Evolutionary conservation across 2,888 invertebrate genomes (phyloP), one percentile per base, ranked within the genome.

Genomic region (Drosophila anomelani): DNA sequence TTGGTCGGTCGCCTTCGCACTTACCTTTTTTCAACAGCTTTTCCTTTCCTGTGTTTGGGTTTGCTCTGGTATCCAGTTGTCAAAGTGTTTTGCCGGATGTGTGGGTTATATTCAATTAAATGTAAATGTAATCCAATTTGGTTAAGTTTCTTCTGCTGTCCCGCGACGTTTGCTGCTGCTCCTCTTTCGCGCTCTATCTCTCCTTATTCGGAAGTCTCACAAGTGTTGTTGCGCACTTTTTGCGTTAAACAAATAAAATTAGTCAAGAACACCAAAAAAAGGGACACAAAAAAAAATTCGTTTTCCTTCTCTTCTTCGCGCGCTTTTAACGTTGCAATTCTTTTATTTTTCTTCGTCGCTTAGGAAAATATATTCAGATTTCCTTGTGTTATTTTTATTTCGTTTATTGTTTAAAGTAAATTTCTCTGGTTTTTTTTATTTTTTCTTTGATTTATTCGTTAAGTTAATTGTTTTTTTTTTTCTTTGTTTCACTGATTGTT

Each of bases 71-170:
- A 58, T 53, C 23, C 38, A 29, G 63, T 49, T 64, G 38, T 67
- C 44, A 17, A 13, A 20, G 63, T 66, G 26, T 44, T n/a, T 47
- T 29, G n/a, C 23, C 23, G 55, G 20, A 39, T 55, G 39, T 47
- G 39, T 60, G 29, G 17, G 23, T 66, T 69, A 69, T 41, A 51
- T 64, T 64, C 36, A 68, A 69, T 49, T 67, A 60, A 70, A 60
- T 61, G 70, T 67, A 59, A 69, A 59, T 60, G 70, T 70, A 70
- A 70, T 70, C 70, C 70, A 72, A 61, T 72, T 70, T 72, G 61
- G 39, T 71, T 51, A 60, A 29, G 26, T 53, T 58, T 63, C 63
- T 43, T 39, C 17, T 60, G 12, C 34, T 61, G 17, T 20, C 20
- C 34, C 34, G 17, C 34, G 41, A 23, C 41, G 13, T 23, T 23